Base-by-base conservation (phyloP, 2,797 vertebrate genomes). In the Antennarius maculatus region DNA sequence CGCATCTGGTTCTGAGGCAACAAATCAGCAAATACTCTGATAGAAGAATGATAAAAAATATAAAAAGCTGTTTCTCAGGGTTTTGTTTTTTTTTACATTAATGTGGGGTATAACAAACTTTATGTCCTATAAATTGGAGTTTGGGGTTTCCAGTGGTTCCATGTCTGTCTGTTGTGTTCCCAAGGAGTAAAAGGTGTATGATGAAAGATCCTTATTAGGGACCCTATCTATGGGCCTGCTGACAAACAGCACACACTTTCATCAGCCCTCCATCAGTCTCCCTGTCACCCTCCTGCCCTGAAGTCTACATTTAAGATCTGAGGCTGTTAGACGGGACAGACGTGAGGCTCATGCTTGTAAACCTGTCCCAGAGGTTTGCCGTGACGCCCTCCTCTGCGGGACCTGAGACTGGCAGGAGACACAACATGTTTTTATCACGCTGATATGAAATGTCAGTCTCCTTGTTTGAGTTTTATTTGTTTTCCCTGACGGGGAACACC, bases 91-190 rank as follows among this genome's bases (percentile, higher is more conserved):
- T 39, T 39, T 10, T 11, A 39, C 9, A 3, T 8, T 39, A 39
- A 39, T 5, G 16, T n/a, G 6, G 15, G 15, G 7, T 15, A 16
- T 1, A 16, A 16, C 31, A 34, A 5, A 34, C 31, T 34, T 34
- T 34, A 34, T 34, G 31, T 8, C 31, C 31, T 34, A 34, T 34
- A 47, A 66, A 75, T 58, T 71, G 76, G 83, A 83, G 83, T 88
- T 69, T 52, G 52, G 71, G 77, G 66, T 77, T 84, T 81, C 82
- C 79, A 86, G 77, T 71, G 79, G 71, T 60, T 86, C 79, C 81
- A 92, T 89, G 90, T 92, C 90, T 92, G 89, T 88, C 67, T 63
- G 71, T 75, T 88, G 88, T 88, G 79, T 81, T 85, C 69, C 73
- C 46, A 57, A 54, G 54, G 80, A 74, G 63, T 29, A 58, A 1